A percentile compares a stretch with the other conserved stretches of the same genome.
Conservation (phyloP, 2,797 vertebrate genomes). For the Champsocephalus gunnari region DNA sequence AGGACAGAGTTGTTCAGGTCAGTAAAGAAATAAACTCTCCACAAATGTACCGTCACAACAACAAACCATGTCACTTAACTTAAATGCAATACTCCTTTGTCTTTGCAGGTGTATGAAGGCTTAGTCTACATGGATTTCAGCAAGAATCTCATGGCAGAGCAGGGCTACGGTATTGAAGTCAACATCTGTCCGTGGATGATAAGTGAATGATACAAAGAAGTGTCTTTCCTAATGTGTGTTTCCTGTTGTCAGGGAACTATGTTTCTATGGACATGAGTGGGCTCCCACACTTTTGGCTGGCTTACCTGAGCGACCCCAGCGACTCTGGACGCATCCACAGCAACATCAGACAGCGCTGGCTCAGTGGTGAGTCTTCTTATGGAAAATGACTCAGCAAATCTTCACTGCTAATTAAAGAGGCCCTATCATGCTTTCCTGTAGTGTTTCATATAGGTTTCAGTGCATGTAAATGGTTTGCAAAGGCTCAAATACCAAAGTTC, state of each 20-base stretch:
- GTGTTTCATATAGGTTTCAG: no score
- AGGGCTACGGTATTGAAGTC: conserved; percentile 80
- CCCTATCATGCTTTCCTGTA: no score
- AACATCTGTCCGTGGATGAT: neutral
- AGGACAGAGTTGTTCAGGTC: conserved; percentile 90
- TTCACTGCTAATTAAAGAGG: neutral
- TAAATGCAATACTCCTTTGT: neutral
- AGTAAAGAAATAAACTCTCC: neutral
- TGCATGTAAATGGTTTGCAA: no score
- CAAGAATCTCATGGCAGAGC: conserved; percentile 84
- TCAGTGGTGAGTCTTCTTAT: conserved; percentile 74
- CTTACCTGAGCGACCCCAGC: conserved; percentile 88
- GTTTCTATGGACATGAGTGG: conserved; percentile 80
- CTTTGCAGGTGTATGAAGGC: conserved; percentile 86
- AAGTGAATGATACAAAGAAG: rapidly evolving
- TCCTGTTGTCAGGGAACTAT: conserved; percentile 77
- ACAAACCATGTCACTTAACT: neutral
- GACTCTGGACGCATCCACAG: conserved; percentile 90
- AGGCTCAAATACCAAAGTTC: no score
- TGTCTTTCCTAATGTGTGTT: conserved; percentile 1
- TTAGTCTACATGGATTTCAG: conserved; percentile 90
- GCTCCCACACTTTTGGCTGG: conserved; percentile 85
- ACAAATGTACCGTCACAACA: neutral
- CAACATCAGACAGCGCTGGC: conserved; percentile 87
- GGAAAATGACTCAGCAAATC: neutral